These are phyloP conservation scores for Kuschelorhynchus macadamiae DNA, from an alignment of 2,888 invertebrate species.

Conservation along the genomic window DNA sequence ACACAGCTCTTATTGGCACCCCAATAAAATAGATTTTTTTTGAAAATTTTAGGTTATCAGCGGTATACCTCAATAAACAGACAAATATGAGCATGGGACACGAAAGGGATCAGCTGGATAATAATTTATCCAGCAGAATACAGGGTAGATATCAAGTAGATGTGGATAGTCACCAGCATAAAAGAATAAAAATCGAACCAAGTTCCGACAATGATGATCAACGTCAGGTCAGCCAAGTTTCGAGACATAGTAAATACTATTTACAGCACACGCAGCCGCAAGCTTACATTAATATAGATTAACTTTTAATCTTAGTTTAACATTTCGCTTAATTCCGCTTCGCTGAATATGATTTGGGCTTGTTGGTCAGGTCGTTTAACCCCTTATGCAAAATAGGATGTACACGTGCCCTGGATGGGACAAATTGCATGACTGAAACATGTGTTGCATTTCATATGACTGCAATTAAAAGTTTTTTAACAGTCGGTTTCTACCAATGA, in stretches of 20 bases:
- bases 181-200: constrained; percentile 63
- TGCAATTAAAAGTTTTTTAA: too few species aligned
- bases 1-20: too few species aligned
- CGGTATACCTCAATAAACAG: constrained; percentile 62
- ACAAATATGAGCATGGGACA: constrained; percentile 53
- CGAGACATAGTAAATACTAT: constrained; percentile 55
- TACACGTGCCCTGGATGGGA: too few species aligned
- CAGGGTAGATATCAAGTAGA: constrained; percentile 57
- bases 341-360: too few species aligned
- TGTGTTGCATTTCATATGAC: too few species aligned
- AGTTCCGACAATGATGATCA: constrained; percentile 63
- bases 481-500: too few species aligned
- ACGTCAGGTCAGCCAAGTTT: constrained; percentile 66
- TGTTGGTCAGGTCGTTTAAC: too few species aligned
- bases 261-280: constrained; percentile 54
- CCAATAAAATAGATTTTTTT: too few species aligned
- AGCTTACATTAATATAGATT: constrained; percentile 62
- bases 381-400: too few species aligned
- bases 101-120: constrained; percentile 60
- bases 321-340: too few species aligned
- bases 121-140: constrained; percentile 55
- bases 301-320: constrained; percentile 45
- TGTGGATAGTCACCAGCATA: constrained; percentile 57
- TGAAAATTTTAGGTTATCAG: constrained; percentile 64
- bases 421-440: too few species aligned